These are phyloP conservation scores for Botia kubotai DNA, from an alignment of 2,797 vertebrate species.

Conservation along the genomic window DNA sequence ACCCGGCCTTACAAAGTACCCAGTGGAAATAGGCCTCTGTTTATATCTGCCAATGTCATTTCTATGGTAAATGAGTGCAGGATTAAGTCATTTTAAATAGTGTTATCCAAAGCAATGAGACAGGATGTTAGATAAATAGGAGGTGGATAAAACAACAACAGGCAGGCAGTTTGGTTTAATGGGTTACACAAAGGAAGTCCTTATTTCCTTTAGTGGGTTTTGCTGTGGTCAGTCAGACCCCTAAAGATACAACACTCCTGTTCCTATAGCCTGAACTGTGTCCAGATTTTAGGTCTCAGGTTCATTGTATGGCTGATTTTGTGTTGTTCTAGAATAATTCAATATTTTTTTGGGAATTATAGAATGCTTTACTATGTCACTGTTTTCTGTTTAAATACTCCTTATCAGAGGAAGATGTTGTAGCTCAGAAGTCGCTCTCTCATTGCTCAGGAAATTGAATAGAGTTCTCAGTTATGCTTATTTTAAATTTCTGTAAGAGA, in stretches of 20 bases:
- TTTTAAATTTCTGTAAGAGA: neutral
- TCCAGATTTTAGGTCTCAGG: conserved; percentile 1
- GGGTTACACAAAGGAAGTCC: conserved; percentile 43
- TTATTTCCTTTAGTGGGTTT: conserved; percentile 36
- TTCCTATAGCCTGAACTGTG: conserved; percentile 32
- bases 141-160: conserved; percentile 34
- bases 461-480: neutral
- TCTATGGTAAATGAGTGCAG: conserved; percentile 58
- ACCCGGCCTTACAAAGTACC: conserved; percentile 46
- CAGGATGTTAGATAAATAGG: conserved; percentile 58
- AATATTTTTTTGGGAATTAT: neutral
- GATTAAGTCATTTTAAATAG: conserved; percentile 51
- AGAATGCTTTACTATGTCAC: too few species aligned
- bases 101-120: conserved; percentile 50
- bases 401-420: neutral
- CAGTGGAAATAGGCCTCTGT: conserved; percentile 17
- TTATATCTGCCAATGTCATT: conserved; percentile 63
- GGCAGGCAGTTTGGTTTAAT: conserved; percentile 51
- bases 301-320: neutral
- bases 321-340: neutral
- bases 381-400: neutral
- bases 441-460: neutral
- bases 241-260: conserved; percentile 8
- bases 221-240: conserved; percentile 21
- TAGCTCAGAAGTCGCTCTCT: neutral